Evolutionary conservation across 2,797 vertebrate species (phyloP), one percentile per base, ranked within the genome.

Genomic region (Morus bassanus): DNA sequence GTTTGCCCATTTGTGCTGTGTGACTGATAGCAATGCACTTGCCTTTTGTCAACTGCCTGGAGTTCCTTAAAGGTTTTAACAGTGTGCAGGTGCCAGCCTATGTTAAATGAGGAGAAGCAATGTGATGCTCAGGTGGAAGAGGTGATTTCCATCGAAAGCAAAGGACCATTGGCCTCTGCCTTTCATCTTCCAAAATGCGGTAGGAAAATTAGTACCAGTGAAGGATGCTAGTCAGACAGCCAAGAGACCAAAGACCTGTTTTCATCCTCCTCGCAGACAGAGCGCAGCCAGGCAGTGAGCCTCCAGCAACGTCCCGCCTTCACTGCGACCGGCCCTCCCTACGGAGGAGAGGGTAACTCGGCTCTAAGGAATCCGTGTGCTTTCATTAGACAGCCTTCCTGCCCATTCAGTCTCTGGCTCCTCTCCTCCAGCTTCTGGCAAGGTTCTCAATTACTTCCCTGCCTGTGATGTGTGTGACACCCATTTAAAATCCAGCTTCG

Each of bases 1-100:
- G 39, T 85, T 73, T 79, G 10, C 25, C 54, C 7, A 2, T 7
- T 33, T 4, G 10, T 5, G 41, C n/a, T 22, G 0, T 2, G 4
- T 35, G 45, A 16, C 41, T 7, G 35, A 5, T n/a, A 45, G 56
- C 5, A 1, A 63, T 15, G 35, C 31, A 0, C 39, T 74, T 7
- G 2, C 72, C 59, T 69, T 60, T 69, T 33, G 39, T 51, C 59
- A 9, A 1, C 45, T 35, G 74, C 45, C 33, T 43, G 35, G 76
- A 69, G 50, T 24, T 70, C 37, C 30, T 45, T 22, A 2, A 16
- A 46, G 48, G 5, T n/a, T 51, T 78, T n/a, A 60, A 43, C 13
- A 3, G 43, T 5, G 14, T n/a, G 43, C n/a, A 7, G 70, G n/a
- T 31, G 70, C 57, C 39, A 35, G 59, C 2, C 45, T 19, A 11